Evolutionary conservation across 92 coral and sea anemone species (phyloP), one percentile per base, ranked within the genome.

Genomic region (Bergia sp.): DNA sequence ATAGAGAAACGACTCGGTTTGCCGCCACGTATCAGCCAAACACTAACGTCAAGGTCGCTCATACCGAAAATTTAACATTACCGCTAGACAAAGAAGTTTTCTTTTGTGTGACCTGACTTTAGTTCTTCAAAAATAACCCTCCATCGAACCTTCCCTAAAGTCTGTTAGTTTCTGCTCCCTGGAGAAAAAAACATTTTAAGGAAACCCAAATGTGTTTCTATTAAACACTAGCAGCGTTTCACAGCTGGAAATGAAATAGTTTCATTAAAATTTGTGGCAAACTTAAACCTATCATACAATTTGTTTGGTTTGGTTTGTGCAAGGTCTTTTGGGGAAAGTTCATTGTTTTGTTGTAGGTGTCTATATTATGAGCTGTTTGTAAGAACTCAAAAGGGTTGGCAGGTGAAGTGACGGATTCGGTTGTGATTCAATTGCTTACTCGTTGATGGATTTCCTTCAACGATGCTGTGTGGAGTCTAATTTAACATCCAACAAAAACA

Each of bases 401-500:
- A 23, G 40, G 76, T 66, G 73, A 66, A 36, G 73, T n/a, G 73
- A 5, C 10, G 37, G 37, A 36, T 9, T n/a, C 73, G 76, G 42
- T 11, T 71, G 76, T 16, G 76, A 36, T 71, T 23, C 16, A 36
- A 29, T 36, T 10, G 15, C 76, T 8, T 7, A 71, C 36, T 71
- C 76, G 76, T 36, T 71, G 16, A 23, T 12, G 38, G 29, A 41
- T 7, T 71, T 71, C 36, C 76, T 4, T 71, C 36, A 71, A 71
- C 36, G 76, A 71, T 71, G 76, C 76, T 71, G 76, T 71, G 42
- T 16, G 76, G 76, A 71, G 76, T 71, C 36, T 71, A 71, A 36
- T 71, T 71, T 36, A 71, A 71, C 76, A 71, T 71, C 76, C 76
- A 71, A 41, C 39, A 41, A 71, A 71, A 71, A 71, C 76, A 71